phyloP scores from a whole-genome alignment of 2,113 vertebrate genomes.

The Toxostoma redivivum region DNA sequence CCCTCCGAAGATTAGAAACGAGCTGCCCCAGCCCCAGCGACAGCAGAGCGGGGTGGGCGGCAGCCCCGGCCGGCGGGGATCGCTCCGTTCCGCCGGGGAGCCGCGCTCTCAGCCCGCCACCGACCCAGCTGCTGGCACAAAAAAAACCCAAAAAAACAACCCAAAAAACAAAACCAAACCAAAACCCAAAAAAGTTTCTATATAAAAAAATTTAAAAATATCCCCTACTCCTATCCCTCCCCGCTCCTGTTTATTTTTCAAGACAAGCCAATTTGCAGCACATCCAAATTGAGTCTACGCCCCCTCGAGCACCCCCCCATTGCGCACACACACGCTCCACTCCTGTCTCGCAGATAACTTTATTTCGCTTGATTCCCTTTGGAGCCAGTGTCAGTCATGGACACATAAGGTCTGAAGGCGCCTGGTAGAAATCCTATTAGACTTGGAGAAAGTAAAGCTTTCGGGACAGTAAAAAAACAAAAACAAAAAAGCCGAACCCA shows the following conservation, averaged over 20 bases:
- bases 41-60: background rate
- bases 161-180: no score
- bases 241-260: background rate
- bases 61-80: background rate
- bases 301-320: background rate
- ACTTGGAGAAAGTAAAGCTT: background rate
- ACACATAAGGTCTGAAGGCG: background rate
- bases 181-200: background rate
- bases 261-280: background rate
- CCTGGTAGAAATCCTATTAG: slow-evolving; percentile 79
- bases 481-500: background rate
- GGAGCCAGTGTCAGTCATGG: background rate
- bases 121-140: background rate
- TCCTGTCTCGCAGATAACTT: background rate
- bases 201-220: background rate
- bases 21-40: background rate
- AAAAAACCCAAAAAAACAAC: no score
- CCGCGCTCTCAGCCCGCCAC: background rate
- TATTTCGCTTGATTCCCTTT: background rate
- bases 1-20: slow-evolving; percentile 36
- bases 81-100: background rate
- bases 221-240: no score
- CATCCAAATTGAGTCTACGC: background rate
- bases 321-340: background rate
- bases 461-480: background rate